Percentiles rank a stretch among this genome's conserved stretches.
Evolutionary conservation across 2,888 invertebrate genomes (phyloP).

Genomic region (Drosophila ezoana): DNA sequence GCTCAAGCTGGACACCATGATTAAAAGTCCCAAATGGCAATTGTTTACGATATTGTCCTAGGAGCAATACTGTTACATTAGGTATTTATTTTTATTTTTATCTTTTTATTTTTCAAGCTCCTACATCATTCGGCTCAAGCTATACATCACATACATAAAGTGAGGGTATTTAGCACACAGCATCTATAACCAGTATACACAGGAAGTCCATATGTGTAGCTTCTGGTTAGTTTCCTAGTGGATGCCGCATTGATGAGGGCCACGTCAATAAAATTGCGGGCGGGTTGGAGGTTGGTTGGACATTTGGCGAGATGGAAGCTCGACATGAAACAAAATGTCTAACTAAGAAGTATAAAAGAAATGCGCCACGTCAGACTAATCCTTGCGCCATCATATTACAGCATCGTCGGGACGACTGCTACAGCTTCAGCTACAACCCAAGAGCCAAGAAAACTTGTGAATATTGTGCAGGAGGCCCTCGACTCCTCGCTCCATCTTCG

Average conservation of each 20-base stretch:
- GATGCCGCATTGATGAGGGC: slow-evolving; percentile 58
- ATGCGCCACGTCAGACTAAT: slow-evolving; percentile 81
- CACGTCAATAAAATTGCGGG: slow-evolving; percentile 39
- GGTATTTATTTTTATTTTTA: no score
- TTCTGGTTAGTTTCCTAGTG: slow-evolving; percentile 30
- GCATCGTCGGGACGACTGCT: slow-evolving; percentile 53
- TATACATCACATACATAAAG: not conserved
- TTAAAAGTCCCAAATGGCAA: no score
- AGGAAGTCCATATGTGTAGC: slow-evolving; percentile 49
- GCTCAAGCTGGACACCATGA: not conserved
- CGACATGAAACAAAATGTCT: slow-evolving; percentile 75
- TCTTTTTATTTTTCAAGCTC: no score
- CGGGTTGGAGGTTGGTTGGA: not conserved
- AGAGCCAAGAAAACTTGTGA: slow-evolving; percentile 77
- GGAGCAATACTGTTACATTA: no score
- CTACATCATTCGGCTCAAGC: not conserved
- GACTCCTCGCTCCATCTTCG: slow-evolving; percentile 23
- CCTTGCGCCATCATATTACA: slow-evolving; percentile 81
- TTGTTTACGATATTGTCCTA: no score
- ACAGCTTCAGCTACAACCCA: slow-evolving; percentile 13
- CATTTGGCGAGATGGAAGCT: slow-evolving; percentile 29
- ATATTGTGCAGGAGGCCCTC: slow-evolving; percentile 60
- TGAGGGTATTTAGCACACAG: slow-evolving; percentile 31
- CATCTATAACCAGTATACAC: slow-evolving; percentile 9
- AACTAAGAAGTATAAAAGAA: slow-evolving; percentile 71